Conservation (phyloP, 1,140 invertebrate species). For the Galendromus occidentalis region DNA sequence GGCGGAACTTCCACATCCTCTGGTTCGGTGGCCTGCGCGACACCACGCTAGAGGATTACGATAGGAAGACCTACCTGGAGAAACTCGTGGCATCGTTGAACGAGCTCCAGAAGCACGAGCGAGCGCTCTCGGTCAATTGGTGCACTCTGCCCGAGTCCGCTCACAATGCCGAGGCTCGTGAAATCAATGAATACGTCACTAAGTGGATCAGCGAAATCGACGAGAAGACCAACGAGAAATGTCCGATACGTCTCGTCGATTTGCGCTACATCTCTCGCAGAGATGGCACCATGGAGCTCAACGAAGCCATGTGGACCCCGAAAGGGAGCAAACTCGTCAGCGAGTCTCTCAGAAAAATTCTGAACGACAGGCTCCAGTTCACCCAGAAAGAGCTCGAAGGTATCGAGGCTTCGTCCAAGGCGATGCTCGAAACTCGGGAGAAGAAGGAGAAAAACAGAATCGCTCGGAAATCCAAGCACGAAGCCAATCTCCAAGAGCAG, state of each 20-base stretch:
- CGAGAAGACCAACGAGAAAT: too few species aligned
- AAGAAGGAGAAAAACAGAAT: background rate
- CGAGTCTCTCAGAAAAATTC: background rate
- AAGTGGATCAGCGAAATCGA: background rate
- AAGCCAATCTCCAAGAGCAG: background rate
- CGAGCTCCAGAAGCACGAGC: background rate
- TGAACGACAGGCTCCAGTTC: background rate
- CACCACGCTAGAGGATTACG: constrained; percentile 1
- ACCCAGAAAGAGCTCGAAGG: background rate
- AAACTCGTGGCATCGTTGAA: background rate
- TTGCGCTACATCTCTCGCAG: constrained; percentile 3
- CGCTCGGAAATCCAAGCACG: background rate
- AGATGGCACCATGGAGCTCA: background rate
- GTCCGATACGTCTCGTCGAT: background rate
- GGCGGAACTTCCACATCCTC: constrained; percentile 2
- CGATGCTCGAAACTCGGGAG: background rate
- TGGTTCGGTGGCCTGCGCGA: background rate
- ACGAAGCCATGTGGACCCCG: constrained; percentile 6
- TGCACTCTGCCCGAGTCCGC: background rate
- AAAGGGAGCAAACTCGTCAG: background rate
- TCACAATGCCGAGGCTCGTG: background rate
- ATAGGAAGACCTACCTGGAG: background rate
- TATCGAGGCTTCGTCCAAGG: background rate
- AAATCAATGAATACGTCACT: background rate
- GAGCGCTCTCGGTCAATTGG: background rate